These are phyloP conservation scores for Pitangus sulphuratus DNA, from an alignment of 2,797 vertebrate species.

Conservation along the genomic window DNA sequence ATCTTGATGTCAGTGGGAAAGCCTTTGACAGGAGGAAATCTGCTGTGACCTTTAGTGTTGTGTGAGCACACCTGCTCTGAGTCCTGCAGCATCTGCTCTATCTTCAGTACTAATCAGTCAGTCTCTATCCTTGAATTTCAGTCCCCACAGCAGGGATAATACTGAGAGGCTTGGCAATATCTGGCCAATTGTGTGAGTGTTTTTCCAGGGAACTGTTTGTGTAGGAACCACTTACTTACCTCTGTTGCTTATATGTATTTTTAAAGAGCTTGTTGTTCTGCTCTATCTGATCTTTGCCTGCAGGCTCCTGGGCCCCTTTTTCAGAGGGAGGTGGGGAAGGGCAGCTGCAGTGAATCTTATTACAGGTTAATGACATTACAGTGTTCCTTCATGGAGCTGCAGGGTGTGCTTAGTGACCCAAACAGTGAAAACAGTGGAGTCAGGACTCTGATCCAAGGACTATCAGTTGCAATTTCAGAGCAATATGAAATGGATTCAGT, in stretches of 20 bases:
- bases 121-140: not conserved
- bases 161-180: not conserved
- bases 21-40: fast-evolving
- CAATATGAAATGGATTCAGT: not conserved
- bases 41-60: not conserved
- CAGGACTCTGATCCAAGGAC: not conserved
- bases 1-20: not conserved
- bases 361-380: not conserved
- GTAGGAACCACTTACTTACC: not conserved
- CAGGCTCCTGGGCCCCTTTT: not conserved
- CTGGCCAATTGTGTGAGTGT: not conserved
- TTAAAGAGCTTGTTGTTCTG: not conserved
- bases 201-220: not conserved
- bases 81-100: not conserved
- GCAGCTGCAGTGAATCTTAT: not conserved
- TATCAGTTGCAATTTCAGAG: not conserved
- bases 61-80: not conserved
- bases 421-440: not conserved
- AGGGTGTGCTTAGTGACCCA: not conserved
- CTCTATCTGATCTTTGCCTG: not conserved
- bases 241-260: not conserved
- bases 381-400: not conserved
- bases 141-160: not conserved
- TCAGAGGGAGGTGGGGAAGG: not conserved
- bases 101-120: not conserved